phyloP scores from a whole-genome alignment of 2,113 vertebrate species.

The Forbesichthys papilliferus region DNA sequence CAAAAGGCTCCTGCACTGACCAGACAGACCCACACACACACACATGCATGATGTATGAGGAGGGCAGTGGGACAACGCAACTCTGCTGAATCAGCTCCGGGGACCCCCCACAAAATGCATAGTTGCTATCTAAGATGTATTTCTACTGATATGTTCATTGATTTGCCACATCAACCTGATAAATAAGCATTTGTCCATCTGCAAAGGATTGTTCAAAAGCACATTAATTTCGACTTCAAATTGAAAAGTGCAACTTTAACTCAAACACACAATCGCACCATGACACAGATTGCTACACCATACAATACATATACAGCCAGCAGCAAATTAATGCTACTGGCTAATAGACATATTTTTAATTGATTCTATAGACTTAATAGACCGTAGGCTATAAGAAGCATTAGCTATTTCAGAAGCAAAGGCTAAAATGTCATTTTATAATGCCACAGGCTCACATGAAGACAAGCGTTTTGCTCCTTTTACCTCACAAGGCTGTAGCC shows the following conservation, averaged over 20 bases:
- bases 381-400: no score
- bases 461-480: not conserved
- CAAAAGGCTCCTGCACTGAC: conserved; percentile 3
- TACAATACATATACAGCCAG: not conserved
- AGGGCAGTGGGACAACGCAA: not conserved
- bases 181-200: no score
- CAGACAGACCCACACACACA: conserved; percentile 15
- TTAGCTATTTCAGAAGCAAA: not conserved
- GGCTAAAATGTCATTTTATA: not conserved
- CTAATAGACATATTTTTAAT: not conserved
- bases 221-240: no score
- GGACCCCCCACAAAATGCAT: conserved; percentile 1
- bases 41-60: conserved; percentile 59
- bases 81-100: conserved; percentile 61
- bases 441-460: not conserved
- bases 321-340: no score
- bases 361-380: not conserved
- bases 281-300: not conserved
- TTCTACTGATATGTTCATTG: not conserved
- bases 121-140: not conserved
- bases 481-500: conserved; percentile 9
- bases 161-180: no score
- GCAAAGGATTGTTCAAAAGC: no score
- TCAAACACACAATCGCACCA: not conserved
- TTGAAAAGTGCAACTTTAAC: no score